Base-by-base conservation (phyloP, 2,888 invertebrate genomes). In the Magallana nippona region DNA sequence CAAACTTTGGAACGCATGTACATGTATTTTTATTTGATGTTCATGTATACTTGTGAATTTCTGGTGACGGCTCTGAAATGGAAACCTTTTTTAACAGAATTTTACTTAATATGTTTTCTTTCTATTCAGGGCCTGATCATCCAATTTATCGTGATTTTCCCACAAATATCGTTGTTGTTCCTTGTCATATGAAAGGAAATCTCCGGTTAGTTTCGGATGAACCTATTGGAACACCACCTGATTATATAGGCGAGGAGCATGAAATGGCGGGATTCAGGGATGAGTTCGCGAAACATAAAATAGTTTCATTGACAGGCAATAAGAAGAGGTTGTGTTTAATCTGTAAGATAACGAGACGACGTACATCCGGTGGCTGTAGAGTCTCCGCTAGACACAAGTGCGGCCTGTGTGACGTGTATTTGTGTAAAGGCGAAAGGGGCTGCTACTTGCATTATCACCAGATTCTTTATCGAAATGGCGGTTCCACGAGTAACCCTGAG, bases 321-420 rank as follows among this genome's bases (percentile, higher is more conserved):
- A 83, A 80, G 27, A 80, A 83, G 77, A 71, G 80, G 32, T 44
- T 83, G 17, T 83, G 83, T 80, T 55, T 56, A 19, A 57, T 62
- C 55, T 83, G 83, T 77, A 79, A 79, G 57, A 22, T 63, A 22
- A 80, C 63, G 13, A 80, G 58, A 19, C 44, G 80, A 10, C 62
- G 80, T 22, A 71, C 62, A 5, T 55, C 57, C n/a, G 80, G 80
- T n/a, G 83, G 83, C 3, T 83, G 63, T n/a, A 80, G 63, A 57
- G 80, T 83, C 1, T 57, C 71, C 32, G 80, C 83, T 13, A 80
- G 83, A 8, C 83, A 83, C 77, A 62, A 80, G 58, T 83, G 83
- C 56, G 71, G 71, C 11, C 55, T 44, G n/a, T 83, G 83, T 44
- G 55, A 71, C 32, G 80, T 83, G 13, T 80, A 63, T 17, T 77